phyloP scores from a whole-genome alignment of 2,797 vertebrate genomes.

The Microctenopoma stevenorrisi region DNA sequence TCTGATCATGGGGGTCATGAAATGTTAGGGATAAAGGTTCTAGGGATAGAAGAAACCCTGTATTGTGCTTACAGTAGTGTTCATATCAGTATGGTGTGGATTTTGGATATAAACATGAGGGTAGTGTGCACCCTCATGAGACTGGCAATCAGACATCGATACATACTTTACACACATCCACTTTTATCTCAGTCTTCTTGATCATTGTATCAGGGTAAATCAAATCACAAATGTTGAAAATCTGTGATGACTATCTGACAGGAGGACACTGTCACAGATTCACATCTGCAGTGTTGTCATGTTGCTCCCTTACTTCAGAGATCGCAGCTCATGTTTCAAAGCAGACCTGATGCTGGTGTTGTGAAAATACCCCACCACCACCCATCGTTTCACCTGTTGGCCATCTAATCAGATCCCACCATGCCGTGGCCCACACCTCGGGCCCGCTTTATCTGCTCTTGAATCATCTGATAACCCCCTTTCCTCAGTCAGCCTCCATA shows the following conservation, averaged over 20 bases:
- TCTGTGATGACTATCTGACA: slow-evolving; percentile 49
- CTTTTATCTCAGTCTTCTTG: slow-evolving; percentile 47
- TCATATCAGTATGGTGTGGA: background rate
- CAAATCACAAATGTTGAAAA: slow-evolving; percentile 45
- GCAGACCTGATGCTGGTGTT: slow-evolving; percentile 68
- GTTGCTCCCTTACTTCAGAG: slow-evolving; percentile 53
- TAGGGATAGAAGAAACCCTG: background rate
- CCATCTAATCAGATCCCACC: slow-evolving; percentile 76
- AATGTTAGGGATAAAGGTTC: background rate
- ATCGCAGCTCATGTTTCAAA: slow-evolving; percentile 74
- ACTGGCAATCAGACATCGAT: slow-evolving; percentile 5
- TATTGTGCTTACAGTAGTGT: background rate
- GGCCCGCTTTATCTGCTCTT: slow-evolving; percentile 48
- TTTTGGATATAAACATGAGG: slow-evolving; percentile 9
- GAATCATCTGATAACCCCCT: slow-evolving; percentile 61
- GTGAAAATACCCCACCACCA: slow-evolving; percentile 63
- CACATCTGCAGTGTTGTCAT: slow-evolving; percentile 54
- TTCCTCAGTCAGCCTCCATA: slow-evolving; percentile 74
- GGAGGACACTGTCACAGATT: slow-evolving; percentile 61
- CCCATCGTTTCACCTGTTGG: slow-evolving; percentile 67
- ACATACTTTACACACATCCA: slow-evolving; percentile 13
- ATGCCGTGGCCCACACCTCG: slow-evolving; percentile 66
- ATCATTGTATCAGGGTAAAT: slow-evolving; percentile 44
- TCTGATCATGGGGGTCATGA: background rate
- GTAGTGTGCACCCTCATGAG: slow-evolving; percentile 29